Base-by-base conservation (phyloP, 2,113 vertebrate genomes). In the Chunga burmeisteri region DNA sequence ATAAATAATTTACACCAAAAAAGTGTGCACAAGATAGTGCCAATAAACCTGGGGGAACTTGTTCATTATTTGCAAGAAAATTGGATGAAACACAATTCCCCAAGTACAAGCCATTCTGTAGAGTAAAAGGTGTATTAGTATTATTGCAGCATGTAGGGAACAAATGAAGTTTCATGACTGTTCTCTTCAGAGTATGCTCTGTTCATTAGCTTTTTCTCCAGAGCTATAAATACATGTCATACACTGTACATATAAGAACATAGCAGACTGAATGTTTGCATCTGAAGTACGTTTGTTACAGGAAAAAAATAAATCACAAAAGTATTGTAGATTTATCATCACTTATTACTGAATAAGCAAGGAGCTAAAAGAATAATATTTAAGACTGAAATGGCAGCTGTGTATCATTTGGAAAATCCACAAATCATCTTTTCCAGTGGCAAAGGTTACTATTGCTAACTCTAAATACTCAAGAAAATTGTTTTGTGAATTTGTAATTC, bases 1-100 rank as follows among this genome's bases (percentile, higher is more conserved):
- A 98, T 98, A 98, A 98, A 98, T 98, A 98, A 98, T 98, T 98
- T 98, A 98, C 82, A 88, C 95, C 91, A 94, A 97, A 97, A 98
- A 98, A 97, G 93, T 86, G 92, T 81, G 90, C 97, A 93, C 80
- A 86, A 95, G 96, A 93, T 91, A 93, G 96, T 56, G 92, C 96
- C 95, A 96, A 97, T 98, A 98, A 98, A 97, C 94, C 91, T 85
- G 96, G 93, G 95, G 96, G 87, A 93, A 97, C 89, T 91, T 90
- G 77, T 97, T 97, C 97, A 95, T 97, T 98, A 98, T 98, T 98
- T 96, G 96, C 95, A 97, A 97, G 97, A 97, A 98, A 98, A 98
- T 97, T 96, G 96, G 96, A 98, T 96, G 96, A 96, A 97, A 92
- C 88, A 84, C 95, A 97, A 91, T 97, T 97, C 95, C 94, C 96